phyloP scores from a whole-genome alignment of 2,888 invertebrate species.

The Desoria tigrina region DNA sequence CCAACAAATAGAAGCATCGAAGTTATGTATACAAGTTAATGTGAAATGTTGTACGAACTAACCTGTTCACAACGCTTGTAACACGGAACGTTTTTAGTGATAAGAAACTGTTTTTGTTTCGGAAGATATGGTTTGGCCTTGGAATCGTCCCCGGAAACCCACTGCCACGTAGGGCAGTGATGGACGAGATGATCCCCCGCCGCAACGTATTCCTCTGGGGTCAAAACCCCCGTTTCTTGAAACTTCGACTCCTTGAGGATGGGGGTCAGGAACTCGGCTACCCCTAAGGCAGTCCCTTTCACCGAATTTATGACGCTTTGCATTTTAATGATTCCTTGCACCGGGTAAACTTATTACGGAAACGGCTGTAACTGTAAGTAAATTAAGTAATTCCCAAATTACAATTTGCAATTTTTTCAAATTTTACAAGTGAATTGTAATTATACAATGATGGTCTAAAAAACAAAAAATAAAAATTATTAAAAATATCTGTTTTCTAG shows the following conservation, averaged over 20 bases:
- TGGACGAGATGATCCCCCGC: slow-evolving; percentile 98
- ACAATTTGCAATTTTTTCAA: no score
- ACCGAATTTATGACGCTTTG: slow-evolving; percentile 93
- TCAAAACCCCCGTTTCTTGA: slow-evolving; percentile 80
- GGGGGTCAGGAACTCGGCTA: slow-evolving; percentile 95
- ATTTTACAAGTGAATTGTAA: no score
- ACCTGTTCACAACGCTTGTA: slow-evolving; percentile 90
- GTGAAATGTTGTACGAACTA: no score
- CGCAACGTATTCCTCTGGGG: slow-evolving; percentile 98
- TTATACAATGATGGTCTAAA: no score
- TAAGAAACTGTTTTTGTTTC: slow-evolving; percentile 91
- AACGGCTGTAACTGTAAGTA: no score
- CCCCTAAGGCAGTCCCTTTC: slow-evolving; percentile 91
- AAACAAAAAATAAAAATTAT: not conserved
- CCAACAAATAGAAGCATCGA: no score
- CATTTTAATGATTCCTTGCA: no score
- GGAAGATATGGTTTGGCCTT: slow-evolving; percentile 88
- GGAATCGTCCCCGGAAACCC: slow-evolving; percentile 90
- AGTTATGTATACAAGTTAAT: not conserved
- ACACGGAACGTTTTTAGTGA: slow-evolving; percentile 96
- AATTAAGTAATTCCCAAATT: no score
- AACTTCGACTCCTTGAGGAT: slow-evolving; percentile 77
- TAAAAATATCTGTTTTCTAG: no score
- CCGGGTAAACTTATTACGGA: slow-evolving; percentile 1
- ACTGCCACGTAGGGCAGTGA: slow-evolving; percentile 99